Evolutionary conservation across 2,113 vertebrate species (phyloP).

Genomic region (Bombycilla garrulus): DNA sequence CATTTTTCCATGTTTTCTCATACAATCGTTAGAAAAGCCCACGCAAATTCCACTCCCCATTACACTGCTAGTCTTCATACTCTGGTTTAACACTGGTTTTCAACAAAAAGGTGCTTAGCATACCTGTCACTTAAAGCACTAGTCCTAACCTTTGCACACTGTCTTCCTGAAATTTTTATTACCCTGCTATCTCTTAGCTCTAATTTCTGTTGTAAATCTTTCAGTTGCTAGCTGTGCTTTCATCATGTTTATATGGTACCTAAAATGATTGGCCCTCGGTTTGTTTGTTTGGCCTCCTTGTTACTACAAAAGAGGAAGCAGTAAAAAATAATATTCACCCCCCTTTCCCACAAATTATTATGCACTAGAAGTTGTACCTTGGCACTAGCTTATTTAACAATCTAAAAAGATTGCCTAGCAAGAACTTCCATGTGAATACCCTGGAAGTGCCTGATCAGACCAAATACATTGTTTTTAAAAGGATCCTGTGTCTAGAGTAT

Average conservation of each 20-base stretch:
- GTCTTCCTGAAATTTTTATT: neutral
- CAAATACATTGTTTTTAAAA: neutral
- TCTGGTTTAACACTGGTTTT: neutral
- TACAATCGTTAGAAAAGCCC: neutral
- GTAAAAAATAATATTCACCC: neutral
- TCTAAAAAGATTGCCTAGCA: neutral
- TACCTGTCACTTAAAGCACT: neutral
- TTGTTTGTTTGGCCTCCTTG: neutral
- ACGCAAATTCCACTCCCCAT: neutral
- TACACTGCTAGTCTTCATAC: neutral
- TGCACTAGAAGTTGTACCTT: neutral
- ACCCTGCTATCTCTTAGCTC: neutral
- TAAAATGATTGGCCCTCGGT: neutral
- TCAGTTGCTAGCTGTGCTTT: neutral
- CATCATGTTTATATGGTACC: neutral
- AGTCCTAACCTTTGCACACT: neutral
- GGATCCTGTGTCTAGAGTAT: neutral
- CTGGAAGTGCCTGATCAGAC: neutral
- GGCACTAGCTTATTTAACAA: neutral
- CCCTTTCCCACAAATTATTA: neutral
- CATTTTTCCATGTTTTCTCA: neutral
- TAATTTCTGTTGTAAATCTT: neutral
- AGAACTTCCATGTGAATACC: neutral
- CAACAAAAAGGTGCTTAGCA: neutral
- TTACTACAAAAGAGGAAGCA: neutral